Evolutionary conservation across 2,797 vertebrate genomes (phyloP).

Genomic region (Sardinella longiceps): DNA sequence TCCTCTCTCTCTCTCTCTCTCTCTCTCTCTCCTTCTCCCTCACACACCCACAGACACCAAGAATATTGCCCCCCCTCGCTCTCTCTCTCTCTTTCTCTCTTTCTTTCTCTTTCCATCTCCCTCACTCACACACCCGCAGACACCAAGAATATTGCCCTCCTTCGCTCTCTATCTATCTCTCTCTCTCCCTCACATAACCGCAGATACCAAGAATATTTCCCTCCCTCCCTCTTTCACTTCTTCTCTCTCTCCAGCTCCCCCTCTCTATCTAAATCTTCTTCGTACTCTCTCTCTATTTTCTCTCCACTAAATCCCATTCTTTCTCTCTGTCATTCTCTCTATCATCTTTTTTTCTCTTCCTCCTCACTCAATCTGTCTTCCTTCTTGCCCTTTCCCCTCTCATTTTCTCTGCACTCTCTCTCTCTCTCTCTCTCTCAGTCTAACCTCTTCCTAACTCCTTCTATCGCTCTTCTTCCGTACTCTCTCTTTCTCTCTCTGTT

Average conservation of each 20-base stretch:
- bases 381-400: background rate
- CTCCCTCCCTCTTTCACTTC: no score
- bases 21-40: slow-evolving; percentile 23
- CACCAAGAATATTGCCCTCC: no score
- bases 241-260: background rate
- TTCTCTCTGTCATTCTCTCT: background rate
- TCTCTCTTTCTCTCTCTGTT: slow-evolving; percentile 25
- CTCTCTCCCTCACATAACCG: no score
- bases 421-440: slow-evolving; percentile 42
- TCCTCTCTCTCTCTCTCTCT: slow-evolving; percentile 26
- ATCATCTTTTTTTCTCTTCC: background rate
- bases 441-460: slow-evolving; percentile 43
- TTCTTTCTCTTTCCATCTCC: no score
- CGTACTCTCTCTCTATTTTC: background rate
- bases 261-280: background rate
- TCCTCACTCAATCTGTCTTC: no score
- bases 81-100: background rate
- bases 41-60: slow-evolving; percentile 29
- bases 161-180: no score
- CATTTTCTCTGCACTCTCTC: slow-evolving; percentile 31
- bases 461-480: background rate
- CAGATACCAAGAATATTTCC: no score
- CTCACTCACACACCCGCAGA: no score
- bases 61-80: background rate
- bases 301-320: no score